phyloP scores from a whole-genome alignment of 1,140 invertebrate genomes.

The Brachionus rotundiformis region DNA sequence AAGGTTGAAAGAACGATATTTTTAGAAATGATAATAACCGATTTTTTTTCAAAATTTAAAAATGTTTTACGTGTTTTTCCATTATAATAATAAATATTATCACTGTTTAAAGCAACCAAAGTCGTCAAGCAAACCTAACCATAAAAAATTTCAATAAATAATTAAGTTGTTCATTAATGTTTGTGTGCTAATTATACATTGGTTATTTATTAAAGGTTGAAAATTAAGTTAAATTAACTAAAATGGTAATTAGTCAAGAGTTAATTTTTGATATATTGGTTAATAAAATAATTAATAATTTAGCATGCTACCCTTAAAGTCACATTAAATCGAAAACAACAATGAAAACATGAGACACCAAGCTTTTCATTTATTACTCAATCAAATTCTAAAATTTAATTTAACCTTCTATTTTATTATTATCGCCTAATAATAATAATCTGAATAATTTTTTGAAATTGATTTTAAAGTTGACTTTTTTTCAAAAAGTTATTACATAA shows the following conservation, averaged over 20 bases:
- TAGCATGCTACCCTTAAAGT: neutral
- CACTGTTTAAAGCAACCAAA: neutral
- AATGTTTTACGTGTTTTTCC: neutral
- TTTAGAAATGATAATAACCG: neutral
- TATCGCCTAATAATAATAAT: neutral
- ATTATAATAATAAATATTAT: constrained; percentile 19
- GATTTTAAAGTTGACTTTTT: neutral
- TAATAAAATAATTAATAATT: neutral
- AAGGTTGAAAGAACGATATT: neutral
- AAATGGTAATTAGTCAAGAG: neutral
- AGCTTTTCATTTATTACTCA: too few species aligned
- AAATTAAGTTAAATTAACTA: constrained; percentile 6
- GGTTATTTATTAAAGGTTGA: neutral
- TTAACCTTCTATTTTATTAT: neutral
- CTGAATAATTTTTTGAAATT: too few species aligned
- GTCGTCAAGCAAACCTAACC: neutral
- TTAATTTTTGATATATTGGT: neutral
- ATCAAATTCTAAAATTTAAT: too few species aligned
- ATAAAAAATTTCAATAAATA: neutral
- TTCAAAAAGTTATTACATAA: neutral
- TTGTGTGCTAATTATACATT: neutral
- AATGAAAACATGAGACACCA: too few species aligned
- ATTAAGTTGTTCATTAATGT: neutral
- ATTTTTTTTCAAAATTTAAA: neutral
- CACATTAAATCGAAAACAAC: neutral